Base-by-base conservation (phyloP, 2,888 invertebrate species). In the Lasiommata megera region DNA sequence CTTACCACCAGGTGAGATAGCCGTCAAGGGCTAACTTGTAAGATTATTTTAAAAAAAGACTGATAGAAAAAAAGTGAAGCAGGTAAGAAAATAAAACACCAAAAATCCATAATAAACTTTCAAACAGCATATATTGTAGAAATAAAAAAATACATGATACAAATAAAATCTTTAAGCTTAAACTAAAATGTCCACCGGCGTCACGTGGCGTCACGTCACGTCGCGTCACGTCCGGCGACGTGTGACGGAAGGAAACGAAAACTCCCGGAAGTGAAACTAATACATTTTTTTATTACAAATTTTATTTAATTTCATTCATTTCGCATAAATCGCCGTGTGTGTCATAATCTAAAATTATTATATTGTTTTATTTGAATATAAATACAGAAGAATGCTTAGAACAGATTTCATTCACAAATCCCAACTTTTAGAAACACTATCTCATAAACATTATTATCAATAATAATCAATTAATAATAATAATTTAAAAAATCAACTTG, bases 91-190 rank as follows among this genome's bases (percentile, higher is more conserved):
- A 83, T 82, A 68, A 84, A 84, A 84, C 79, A 67, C 70, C 29
- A 68, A 55, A 29, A 58, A 52, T 72, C 70, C 74, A 75, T 82
- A 83, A 82, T 83, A 83, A 80, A 82, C 77, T 78, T 82, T 77
- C 80, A 83, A 83, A 83, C 82, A 82, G 84, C 84, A 79, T 85
- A 85, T 85, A 85, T 82, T 85, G 80, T 76, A 74, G 77, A 82
- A 82, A 81, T 79, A 83, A 84, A 84, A 79, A 84, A 84, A 81
- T 79, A 82, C 82, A 84, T 72, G 78, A 70, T 84, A 84, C 81
- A 82, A 75, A 74, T 76, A 81, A 82, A 77, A 73, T 80, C 72
- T 76, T 73, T 70, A 69, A 68, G 59, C 74, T 77, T 78, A 76
- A 66, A 62, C 65, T 67, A 67, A 72, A 51, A 51, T 38, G 29